These are phyloP conservation scores for Cyphomyrus discorhynchus DNA, from an alignment of 2,113 vertebrate genomes.

Conservation along the genomic window DNA sequence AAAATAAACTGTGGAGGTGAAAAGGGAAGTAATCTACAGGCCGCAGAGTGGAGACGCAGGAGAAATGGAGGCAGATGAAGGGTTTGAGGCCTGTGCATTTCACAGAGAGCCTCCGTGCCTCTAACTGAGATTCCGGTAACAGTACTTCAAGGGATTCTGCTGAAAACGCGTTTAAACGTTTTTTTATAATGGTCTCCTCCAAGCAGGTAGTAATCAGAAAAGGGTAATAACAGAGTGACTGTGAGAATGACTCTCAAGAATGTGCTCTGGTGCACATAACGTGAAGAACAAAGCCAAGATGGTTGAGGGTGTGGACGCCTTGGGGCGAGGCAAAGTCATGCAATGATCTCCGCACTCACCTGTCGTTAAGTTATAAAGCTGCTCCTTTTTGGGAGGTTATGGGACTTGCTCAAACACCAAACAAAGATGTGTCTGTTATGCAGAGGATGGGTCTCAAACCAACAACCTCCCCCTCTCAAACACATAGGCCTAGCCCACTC, in stretches of 20 bases:
- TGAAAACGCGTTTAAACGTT: neutral
- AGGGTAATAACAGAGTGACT: neutral
- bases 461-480: neutral
- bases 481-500: neutral
- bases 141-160: neutral
- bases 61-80: neutral
- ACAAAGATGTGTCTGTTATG: neutral
- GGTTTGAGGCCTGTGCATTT: neutral
- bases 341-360: neutral
- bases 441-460: neutral
- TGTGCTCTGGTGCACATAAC: neutral
- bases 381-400: neutral
- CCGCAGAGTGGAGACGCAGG: neutral
- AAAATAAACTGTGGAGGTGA: neutral
- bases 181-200: neutral
- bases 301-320: neutral
- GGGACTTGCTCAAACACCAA: neutral
- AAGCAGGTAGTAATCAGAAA: neutral
- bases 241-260: neutral
- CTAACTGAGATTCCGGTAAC: neutral
- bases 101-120: neutral
- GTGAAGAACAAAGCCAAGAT: neutral
- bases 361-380: neutral
- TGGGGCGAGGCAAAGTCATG: neutral
- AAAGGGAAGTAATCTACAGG: neutral